Evolutionary conservation across 2,888 invertebrate genomes (phyloP).

Genomic region (Rotaria macrura): DNA sequence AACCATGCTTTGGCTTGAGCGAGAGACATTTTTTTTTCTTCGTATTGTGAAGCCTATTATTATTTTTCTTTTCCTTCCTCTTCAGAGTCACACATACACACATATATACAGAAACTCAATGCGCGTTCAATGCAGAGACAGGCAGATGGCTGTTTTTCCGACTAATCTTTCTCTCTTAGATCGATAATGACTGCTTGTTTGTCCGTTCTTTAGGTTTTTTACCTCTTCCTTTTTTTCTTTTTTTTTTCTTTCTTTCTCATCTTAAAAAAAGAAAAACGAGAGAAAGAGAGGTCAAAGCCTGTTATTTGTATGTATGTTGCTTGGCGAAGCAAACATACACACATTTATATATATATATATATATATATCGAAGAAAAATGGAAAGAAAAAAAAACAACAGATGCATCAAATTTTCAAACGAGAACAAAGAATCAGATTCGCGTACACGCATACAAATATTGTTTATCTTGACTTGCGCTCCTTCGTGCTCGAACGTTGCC

Average conservation of each 20-base stretch:
- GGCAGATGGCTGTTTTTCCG: conserved; percentile 10
- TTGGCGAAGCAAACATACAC: neutral
- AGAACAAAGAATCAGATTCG: neutral
- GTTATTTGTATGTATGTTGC: neutral
- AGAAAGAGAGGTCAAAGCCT: neutral
- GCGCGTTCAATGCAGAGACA: neutral
- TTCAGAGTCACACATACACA: neutral
- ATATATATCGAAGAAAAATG: neutral
- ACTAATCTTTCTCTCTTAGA: neutral
- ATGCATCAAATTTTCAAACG: conserved; percentile 3
- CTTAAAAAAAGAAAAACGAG: neutral
- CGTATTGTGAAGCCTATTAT: neutral
- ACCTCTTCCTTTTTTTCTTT: neutral
- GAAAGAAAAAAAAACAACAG: conserved; percentile 4
- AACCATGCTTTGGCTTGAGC: neutral
- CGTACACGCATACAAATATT: neutral
- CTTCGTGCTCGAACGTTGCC: neutral
- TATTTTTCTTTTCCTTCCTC: neutral
- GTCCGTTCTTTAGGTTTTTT: neutral
- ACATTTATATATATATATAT: too few relatives aligned
- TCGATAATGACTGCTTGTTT: neutral
- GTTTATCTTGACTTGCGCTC: neutral
- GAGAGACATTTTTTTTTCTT: neutral
- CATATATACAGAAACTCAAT: neutral
- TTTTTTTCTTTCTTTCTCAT: neutral